Conservation (phyloP, 2,113 vertebrate genomes). For the Megaceryle maxima region DNA sequence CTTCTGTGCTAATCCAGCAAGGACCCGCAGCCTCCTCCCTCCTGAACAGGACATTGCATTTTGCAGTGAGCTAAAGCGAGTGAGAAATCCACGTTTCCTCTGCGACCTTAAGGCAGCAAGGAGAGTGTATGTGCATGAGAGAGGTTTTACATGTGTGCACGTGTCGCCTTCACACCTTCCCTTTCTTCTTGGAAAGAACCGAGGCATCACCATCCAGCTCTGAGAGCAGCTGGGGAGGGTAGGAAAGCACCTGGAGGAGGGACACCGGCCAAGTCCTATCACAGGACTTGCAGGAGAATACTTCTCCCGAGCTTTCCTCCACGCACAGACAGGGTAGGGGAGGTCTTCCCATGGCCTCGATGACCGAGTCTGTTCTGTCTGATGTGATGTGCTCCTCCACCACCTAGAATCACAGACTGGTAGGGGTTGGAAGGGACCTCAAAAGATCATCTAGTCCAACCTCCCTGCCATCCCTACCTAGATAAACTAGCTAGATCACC, state of each 20-base stretch:
- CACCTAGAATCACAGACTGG: no score
- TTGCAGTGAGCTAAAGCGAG: neutral
- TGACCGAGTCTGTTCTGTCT: neutral
- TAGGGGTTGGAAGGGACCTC: no score
- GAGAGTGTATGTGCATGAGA: fast-evolving
- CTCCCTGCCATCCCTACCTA: no score
- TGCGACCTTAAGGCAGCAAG: neutral
- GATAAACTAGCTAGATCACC: no score
- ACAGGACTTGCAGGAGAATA: neutral
- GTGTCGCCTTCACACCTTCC: neutral
- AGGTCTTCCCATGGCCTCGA: fast-evolving
- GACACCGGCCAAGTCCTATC: fast-evolving
- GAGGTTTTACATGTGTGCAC: neutral
- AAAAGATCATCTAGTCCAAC: no score
- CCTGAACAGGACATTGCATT: neutral
- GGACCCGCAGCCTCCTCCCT: neutral
- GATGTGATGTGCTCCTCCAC: fast-evolving
- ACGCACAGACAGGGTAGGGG: fast-evolving
- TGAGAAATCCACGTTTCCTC: neutral
- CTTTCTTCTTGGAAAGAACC: neutral
- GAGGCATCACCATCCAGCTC: neutral
- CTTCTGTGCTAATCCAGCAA: neutral
- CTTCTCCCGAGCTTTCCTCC: neutral
- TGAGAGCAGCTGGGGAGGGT: neutral
- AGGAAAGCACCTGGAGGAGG: neutral